A percentile compares a stretch with the other conserved stretches of the same genome.
These are phyloP conservation scores for Hydraecia micacea DNA, from an alignment of 2,888 invertebrate genomes.

Conservation along the genomic window DNA sequence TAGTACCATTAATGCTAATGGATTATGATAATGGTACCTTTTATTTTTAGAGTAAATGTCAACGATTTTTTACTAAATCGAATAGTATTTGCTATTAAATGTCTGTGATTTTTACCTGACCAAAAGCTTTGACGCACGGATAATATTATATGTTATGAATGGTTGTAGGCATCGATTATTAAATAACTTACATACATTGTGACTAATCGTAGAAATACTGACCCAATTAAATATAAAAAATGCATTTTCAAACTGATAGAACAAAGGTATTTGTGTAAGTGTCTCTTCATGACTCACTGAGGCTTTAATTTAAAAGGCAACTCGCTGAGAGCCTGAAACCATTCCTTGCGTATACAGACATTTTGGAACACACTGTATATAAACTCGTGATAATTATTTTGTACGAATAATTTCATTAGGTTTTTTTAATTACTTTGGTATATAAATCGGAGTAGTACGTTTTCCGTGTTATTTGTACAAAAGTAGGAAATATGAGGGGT, in stretches of 20 bases:
- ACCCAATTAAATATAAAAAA: slow-evolving; percentile 70
- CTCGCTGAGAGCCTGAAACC: slow-evolving; percentile 45
- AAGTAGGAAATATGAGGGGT: slow-evolving; percentile 34
- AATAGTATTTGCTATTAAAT: neutral
- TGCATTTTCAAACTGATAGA: slow-evolving; percentile 58
- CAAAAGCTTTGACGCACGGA: neutral
- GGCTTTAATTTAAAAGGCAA: slow-evolving; percentile 80
- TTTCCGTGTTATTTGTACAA: neutral
- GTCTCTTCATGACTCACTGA: slow-evolving; percentile 76
- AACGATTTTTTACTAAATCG: neutral
- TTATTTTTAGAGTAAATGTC: neutral
- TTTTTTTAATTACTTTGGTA: slow-evolving; percentile 19
- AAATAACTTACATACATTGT: slow-evolving; percentile 19
- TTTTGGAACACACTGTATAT: slow-evolving; percentile 73
- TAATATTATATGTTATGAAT: neutral
- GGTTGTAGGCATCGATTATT: neutral
- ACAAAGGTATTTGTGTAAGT: slow-evolving; percentile 72
- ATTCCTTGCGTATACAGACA: slow-evolving; percentile 49
- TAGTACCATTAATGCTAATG: slow-evolving; percentile 2
- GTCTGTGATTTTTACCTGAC: neutral
- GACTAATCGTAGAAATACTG: slow-evolving; percentile 75
- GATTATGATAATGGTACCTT: neutral
- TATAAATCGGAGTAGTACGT: slow-evolving; percentile 12
- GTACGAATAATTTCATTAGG: slow-evolving; percentile 19
- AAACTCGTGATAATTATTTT: slow-evolving; percentile 47